phyloP scores from a whole-genome alignment of 2,888 invertebrate species.

The Notocelia uddmanniana region DNA sequence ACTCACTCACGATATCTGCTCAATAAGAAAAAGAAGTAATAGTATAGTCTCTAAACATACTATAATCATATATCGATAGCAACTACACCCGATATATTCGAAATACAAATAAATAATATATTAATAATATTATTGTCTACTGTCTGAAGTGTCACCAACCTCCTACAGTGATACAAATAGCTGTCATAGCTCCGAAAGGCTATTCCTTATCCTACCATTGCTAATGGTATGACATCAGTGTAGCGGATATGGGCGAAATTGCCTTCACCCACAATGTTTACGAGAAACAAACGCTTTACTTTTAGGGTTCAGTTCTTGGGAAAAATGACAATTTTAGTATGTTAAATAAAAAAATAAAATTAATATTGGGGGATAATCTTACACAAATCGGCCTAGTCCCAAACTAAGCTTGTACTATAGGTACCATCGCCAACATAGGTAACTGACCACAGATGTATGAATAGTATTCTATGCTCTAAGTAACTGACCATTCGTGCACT shows the following conservation, averaged over 20 bases:
- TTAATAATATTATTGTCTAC: slow-evolving; percentile 20
- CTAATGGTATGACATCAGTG: slow-evolving; percentile 76
- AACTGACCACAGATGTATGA: too few species aligned
- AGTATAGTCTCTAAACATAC: neutral
- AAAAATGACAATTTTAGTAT: neutral
- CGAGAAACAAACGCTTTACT: slow-evolving; percentile 52
- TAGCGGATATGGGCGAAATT: slow-evolving; percentile 77
- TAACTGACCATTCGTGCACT: too few species aligned
- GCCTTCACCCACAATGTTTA: slow-evolving; percentile 77
- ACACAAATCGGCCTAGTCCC: too few species aligned
- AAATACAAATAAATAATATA: neutral
- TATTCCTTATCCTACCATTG: slow-evolving; percentile 66
- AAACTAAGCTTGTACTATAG: too few species aligned
- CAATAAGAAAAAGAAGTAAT: too few species aligned
- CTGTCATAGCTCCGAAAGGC: slow-evolving; percentile 63
- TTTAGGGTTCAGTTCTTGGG: slow-evolving; percentile 31
- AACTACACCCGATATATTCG: neutral
- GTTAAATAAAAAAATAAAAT: too few species aligned
- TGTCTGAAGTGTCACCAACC: slow-evolving; percentile 42
- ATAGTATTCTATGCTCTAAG: too few species aligned
- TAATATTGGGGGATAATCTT: too few species aligned
- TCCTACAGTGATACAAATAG: slow-evolving; percentile 47
- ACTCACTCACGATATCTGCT: too few species aligned
- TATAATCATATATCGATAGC: neutral
- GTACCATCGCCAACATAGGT: too few species aligned